Base-by-base conservation (phyloP, 1,140 invertebrate genomes). In the Ceratosolen fusciceps region DNA sequence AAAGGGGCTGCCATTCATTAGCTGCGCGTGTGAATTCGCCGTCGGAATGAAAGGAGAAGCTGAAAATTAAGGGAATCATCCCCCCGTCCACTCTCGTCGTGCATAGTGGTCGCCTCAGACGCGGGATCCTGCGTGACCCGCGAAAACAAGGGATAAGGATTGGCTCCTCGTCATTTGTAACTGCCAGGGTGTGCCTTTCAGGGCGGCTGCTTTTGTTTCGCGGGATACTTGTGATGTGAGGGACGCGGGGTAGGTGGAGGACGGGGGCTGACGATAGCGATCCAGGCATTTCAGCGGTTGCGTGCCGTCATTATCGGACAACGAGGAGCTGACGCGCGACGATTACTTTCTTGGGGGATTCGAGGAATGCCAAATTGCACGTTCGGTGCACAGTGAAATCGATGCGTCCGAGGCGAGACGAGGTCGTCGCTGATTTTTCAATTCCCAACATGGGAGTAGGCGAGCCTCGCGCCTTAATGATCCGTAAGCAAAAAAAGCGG, bases 141-240 rank as follows among this genome's bases (percentile, higher is more conserved):
- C 62, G 37, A 70, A 70, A 70, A 70, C 24, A 3, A 49, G 37
- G 37, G n/a, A n/a, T n/a, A 70, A 24, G 34, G 62, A 67, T 7
- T 26, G 1, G 9, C 16, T 19, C 67, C 67, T 34, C 39, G 21
- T 74, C 73, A 74, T 74, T 74, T 74, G 26, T 74, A 74, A 74
- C 73, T 74, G 73, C 73, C 73, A 74, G 39, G 26, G 5, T 1
- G 39, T 2, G 26, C 7, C 73, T 74, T 74, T 74, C 73, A 62
- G 58, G n/a, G 39, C 56, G 19, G 8, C 21, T 5, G 54, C 71
- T 58, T 74, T 74, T 60, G 71, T 74, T 58, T 74, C n/a, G 49
- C 19, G 19, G 14, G 49, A 4, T 52, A 19, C 9, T 19, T 19
- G 49, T 16, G 21, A n/a, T n/a, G n/a, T n/a, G n/a, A n/a, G n/a